Conservation (phyloP, 2,888 invertebrate genomes). For the Colostygia pectinataria region DNA sequence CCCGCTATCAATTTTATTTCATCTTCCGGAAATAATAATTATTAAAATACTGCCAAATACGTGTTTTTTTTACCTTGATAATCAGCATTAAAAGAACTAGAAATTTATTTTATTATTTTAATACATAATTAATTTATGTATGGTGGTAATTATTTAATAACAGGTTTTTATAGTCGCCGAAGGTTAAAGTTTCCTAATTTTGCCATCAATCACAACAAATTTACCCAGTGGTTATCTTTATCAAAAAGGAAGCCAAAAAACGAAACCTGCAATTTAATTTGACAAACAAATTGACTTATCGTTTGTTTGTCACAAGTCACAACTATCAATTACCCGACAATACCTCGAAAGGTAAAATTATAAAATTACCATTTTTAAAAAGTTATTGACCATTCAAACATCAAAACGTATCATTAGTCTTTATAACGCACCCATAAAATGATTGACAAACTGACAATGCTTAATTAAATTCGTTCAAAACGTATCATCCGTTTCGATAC, state of each 20-base stretch:
- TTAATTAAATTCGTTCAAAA: slow-evolving; percentile 60
- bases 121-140: too few relatives aligned
- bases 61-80: too few relatives aligned
- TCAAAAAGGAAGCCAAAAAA: slow-evolving; percentile 27
- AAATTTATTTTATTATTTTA: too few relatives aligned
- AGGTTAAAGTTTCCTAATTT: slow-evolving; percentile 28
- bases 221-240: slow-evolving; percentile 19
- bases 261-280: slow-evolving; percentile 32
- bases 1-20: too few relatives aligned
- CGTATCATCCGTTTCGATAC: slow-evolving; percentile 44
- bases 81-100: too few relatives aligned
- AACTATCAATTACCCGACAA: slow-evolving; percentile 37
- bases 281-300: slow-evolving; percentile 28
- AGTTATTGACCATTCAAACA: slow-evolving; percentile 45
- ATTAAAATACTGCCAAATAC: too few relatives aligned
- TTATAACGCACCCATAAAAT: slow-evolving; percentile 46
- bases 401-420: slow-evolving; percentile 51
- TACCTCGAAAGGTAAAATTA: slow-evolving; percentile 29
- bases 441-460: slow-evolving; percentile 52
- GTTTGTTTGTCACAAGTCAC: slow-evolving; percentile 29
- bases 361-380: slow-evolving; percentile 38
- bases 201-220: slow-evolving; percentile 24
- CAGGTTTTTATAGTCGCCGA: not conserved
- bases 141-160: too few relatives aligned
- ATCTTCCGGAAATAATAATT: too few relatives aligned